phyloP scores from a whole-genome alignment of 2,797 vertebrate species.

The Poecilia wingei region DNA sequence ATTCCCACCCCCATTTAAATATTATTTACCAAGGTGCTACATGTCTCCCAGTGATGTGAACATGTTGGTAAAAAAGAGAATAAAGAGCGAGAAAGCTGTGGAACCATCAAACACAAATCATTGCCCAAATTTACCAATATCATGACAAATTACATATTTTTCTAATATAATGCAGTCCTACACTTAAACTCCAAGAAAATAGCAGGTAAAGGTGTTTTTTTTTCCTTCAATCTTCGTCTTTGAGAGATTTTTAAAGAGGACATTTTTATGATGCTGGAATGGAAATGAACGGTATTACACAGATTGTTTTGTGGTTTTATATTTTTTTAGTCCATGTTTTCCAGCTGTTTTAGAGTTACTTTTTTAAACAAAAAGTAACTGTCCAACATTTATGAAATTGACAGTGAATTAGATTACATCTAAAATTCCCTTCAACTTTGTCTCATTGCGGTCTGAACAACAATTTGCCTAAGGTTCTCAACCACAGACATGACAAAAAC shows the following conservation, averaged over 20 bases:
- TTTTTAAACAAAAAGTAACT: not conserved
- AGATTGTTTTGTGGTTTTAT: not conserved
- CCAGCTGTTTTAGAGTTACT: not conserved
- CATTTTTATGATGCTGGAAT: not conserved
- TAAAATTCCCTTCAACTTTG: conserved; percentile 19
- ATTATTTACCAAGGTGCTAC: not conserved
- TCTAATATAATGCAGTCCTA: not conserved
- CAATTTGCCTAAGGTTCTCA: not conserved
- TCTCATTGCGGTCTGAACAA: conserved; percentile 12
- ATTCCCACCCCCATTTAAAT: not conserved
- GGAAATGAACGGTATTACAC: not conserved
- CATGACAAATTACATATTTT: not conserved
- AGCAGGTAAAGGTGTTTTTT: not conserved
- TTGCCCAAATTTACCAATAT: not conserved
- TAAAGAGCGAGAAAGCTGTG: not conserved
- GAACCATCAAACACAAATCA: not conserved
- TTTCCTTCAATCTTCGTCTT: not conserved
- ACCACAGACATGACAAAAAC: conserved; percentile 1
- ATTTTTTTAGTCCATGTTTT: not conserved
- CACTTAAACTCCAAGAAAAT: not conserved
- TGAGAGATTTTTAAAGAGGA: not conserved
- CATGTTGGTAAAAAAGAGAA: not conserved
- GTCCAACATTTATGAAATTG: not conserved
- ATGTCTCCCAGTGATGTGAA: not conserved
- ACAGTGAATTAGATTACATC: conserved; percentile 4